A percentile compares a stretch with the other conserved stretches of the same genome.
phyloP scores from a whole-genome alignment of 2,113 vertebrate species.

The Mesitornis unicolor region DNA sequence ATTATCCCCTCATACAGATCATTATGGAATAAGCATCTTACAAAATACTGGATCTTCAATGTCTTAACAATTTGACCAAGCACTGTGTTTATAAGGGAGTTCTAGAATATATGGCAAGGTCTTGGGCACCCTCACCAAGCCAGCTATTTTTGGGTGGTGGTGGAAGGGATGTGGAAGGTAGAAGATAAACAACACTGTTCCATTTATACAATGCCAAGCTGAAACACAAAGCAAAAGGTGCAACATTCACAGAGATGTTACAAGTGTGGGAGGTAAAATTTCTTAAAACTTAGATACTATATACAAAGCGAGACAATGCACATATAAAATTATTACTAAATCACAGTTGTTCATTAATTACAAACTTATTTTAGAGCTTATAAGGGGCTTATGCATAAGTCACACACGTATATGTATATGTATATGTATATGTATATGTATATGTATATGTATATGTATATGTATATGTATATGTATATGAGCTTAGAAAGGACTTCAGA shows the following conservation, averaged over 20 bases:
- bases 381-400: neutral
- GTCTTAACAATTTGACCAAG: neutral
- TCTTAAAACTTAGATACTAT: neutral
- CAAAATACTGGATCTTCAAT: fast-evolving
- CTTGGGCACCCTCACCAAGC: neutral
- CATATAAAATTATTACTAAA: neutral
- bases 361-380: neutral
- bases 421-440: too few relatives aligned
- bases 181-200: neutral
- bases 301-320: neutral
- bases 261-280: neutral
- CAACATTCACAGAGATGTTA: neutral
- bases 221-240: neutral
- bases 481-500: neutral
- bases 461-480: neutral
- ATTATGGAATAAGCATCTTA: fast-evolving
- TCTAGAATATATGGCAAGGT: neutral
- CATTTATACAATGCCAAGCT: neutral
- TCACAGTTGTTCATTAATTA: neutral
- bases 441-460: too few relatives aligned
- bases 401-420: too few relatives aligned
- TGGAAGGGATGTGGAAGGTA: neutral
- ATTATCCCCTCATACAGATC: too few relatives aligned
- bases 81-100: neutral
- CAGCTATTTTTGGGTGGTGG: neutral